Evolutionary conservation across 2,888 invertebrate species (phyloP), one percentile per base, ranked within the genome.

Genomic region (Apamea sordens): DNA sequence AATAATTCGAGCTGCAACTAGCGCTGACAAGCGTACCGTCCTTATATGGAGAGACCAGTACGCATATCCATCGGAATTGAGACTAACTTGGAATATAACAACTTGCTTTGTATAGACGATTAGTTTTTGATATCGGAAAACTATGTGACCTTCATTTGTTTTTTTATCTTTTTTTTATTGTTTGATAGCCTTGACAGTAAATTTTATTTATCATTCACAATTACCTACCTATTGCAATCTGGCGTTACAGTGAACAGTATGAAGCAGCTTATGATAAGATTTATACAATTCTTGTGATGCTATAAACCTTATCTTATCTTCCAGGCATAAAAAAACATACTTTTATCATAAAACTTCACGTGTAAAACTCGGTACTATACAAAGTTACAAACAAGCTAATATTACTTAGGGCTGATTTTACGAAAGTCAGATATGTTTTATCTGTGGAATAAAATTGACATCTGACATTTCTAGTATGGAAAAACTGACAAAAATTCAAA

Each of bases 1-100:
- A 92, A 92, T 94, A 93, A 92, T 92, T 89, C 86, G 90, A 91
- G 90, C 89, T 88, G 89, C 89, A 92, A 90, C 83, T 65, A 76
- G 67, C 84, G 80, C 81, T 88, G 83, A 87, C 88, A 87, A 76
- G 70, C 73, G 84, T 90, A 84, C 86, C 73, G 79, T 69, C 83
- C 85, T 65, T 77, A 81, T 83, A 88, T 77, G 84, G 86, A 32
- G 13, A 67, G 74, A 82, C 73, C 59, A 73, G 81, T 71, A n/a
- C 74, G 76, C 76, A 75, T 85, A 86, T 86, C 73, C 72, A 88
- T 77, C 44, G 64, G 77, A 85, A 89, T 86, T 84, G 83, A 89
- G 61, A 79, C 77, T 59, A 3, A 32, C 41, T 59, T 64, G 32
- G 41, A 88, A 80, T 79, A 82, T 13, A 82, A 56, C 36, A 71